Conservation (phyloP, 2,113 vertebrate genomes). For the Leptosomus discolor region DNA sequence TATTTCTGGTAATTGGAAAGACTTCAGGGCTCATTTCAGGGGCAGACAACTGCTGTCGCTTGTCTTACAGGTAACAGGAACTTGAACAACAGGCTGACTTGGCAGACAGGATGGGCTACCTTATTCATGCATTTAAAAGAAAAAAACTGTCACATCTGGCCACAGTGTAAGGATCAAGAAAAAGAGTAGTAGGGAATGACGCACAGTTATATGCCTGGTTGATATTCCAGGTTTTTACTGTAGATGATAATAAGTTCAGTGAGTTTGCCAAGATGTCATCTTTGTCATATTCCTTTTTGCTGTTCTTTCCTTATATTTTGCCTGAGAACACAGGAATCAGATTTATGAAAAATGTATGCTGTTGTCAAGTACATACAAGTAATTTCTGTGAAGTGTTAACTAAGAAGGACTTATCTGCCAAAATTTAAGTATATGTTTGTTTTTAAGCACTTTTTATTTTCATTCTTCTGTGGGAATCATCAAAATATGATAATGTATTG, state of each 20-base stretch:
- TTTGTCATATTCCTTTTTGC: conserved; percentile 58
- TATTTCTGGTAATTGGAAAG: not conserved
- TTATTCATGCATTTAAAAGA: not conserved
- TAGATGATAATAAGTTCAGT: conserved; percentile 19
- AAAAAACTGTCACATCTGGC: not conserved
- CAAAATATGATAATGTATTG: conserved; percentile 64
- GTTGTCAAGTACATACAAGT: conserved; percentile 65
- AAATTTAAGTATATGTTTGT: conserved; percentile 53
- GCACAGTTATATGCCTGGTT: not conserved
- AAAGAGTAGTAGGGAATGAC: not conserved
- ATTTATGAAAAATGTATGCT: conserved; percentile 73
- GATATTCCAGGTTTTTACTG: conserved; percentile 13
- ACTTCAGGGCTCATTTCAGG: not conserved
- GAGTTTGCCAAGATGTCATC: conserved; percentile 45
- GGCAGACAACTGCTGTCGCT: not conserved
- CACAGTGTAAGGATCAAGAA: not conserved
- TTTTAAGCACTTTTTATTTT: conserved; percentile 65
- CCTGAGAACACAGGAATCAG: conserved; percentile 59
- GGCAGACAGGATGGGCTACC: not conserved
- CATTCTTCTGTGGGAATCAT: conserved; percentile 55
- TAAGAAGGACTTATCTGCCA: conserved; percentile 69
- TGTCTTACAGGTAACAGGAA: not conserved
- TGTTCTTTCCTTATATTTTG: conserved; percentile 39
- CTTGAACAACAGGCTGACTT: not conserved
- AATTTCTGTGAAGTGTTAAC: conserved; percentile 71